These are phyloP conservation scores for Belgica antarctica DNA, from an alignment of 2,888 invertebrate genomes.

Conservation along the genomic window DNA sequence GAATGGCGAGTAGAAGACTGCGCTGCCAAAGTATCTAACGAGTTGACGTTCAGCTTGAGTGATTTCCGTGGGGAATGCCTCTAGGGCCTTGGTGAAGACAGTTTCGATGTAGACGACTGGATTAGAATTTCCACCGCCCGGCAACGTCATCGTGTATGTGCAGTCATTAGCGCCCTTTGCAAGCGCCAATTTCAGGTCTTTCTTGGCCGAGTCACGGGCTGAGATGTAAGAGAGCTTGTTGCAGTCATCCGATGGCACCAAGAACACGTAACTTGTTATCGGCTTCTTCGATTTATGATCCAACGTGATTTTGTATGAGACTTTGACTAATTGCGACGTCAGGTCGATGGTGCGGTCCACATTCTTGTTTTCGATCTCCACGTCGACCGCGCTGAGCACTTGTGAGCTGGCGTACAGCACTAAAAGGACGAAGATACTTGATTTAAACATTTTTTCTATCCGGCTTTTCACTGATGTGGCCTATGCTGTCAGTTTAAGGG, in stretches of 20 bases:
- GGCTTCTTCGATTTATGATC: conserved; percentile 78
- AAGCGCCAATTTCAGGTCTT: conserved; percentile 59
- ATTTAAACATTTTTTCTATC: background rate
- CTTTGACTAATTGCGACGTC: conserved; percentile 84
- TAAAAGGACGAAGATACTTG: background rate
- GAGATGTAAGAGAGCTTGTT: conserved; percentile 72
- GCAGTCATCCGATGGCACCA: conserved; percentile 60
- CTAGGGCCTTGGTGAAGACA: conserved; percentile 71
- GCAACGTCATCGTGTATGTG: conserved; percentile 61
- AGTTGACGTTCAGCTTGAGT: conserved; percentile 92
- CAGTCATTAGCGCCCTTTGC: conserved; percentile 59
- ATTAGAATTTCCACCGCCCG: conserved; percentile 48
- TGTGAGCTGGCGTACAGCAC: background rate
- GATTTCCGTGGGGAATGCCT: conserved; percentile 84
- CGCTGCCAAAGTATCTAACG: conserved; percentile 80
- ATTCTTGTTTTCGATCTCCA: conserved; percentile 68
- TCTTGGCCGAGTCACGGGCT: conserved; percentile 63
- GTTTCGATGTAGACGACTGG: conserved; percentile 61
- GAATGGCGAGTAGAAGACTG: conserved; percentile 84
- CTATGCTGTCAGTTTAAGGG: no score
- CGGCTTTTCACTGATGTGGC: conserved; percentile 4
- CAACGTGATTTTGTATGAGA: conserved; percentile 72
- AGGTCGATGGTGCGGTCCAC: conserved; percentile 85
- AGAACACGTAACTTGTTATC: conserved; percentile 68
- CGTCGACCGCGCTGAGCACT: conserved; percentile 57